Percentiles rank a stretch among this genome's conserved stretches.
Conservation (phyloP, 2,113 vertebrate genomes). For the Mionectes macconnelli region DNA sequence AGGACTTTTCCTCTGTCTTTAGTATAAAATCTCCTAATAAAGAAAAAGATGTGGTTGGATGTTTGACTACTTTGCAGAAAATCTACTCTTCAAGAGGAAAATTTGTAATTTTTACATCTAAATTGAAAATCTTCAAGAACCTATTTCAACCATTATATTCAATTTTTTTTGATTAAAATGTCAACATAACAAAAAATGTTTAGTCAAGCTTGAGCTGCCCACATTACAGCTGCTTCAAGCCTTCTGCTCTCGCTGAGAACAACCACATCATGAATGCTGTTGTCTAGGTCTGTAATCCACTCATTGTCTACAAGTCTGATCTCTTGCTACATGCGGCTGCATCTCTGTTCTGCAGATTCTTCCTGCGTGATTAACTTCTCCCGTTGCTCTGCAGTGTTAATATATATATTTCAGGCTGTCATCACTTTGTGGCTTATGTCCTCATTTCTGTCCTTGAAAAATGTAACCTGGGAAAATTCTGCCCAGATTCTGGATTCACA, state of each 20-base stretch:
- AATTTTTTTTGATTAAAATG: not conserved
- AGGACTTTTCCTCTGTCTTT: slow-evolving; percentile 40
- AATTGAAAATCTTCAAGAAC: slow-evolving; percentile 23
- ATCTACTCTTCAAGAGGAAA: not conserved
- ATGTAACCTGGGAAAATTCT: not conserved
- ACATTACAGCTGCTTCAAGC: not conserved
- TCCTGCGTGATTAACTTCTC: not conserved
- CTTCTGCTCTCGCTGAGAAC: slow-evolving; percentile 15
- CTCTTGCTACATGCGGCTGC: not conserved
- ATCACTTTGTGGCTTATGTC: not conserved
- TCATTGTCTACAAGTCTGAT: not conserved
- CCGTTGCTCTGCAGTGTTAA: not conserved
- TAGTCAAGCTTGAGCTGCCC: slow-evolving; percentile 34
- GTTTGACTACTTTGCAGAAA: slow-evolving; percentile 50
- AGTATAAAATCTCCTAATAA: slow-evolving; percentile 32
- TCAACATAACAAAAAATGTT: not conserved
- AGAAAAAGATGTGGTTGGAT: slow-evolving; percentile 38
- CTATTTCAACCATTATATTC: not conserved
- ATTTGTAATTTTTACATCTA: not conserved
- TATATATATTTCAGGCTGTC: not conserved
- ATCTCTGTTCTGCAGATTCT: not conserved
- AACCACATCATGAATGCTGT: slow-evolving; percentile 22
- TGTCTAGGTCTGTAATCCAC: slow-evolving; percentile 40
- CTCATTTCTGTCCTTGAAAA: not conserved
- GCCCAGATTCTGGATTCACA: not conserved